phyloP scores from a whole-genome alignment of 2,888 invertebrate species.

The Drosophila mercatorum region DNA sequence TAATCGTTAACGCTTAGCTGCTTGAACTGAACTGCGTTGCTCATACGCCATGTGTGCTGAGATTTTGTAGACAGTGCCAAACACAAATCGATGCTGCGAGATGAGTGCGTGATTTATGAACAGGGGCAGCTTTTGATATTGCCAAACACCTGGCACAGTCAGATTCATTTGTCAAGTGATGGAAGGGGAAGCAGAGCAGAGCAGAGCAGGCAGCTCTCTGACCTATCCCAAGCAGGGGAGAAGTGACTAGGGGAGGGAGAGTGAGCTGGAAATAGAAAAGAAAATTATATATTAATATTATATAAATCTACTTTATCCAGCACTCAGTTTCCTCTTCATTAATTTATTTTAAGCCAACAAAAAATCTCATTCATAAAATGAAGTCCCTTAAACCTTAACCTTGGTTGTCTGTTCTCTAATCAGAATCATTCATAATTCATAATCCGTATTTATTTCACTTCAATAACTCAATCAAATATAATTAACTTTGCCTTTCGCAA shows the following conservation, averaged over 20 bases:
- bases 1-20: conserved; percentile 68
- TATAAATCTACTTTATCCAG: too few species aligned
- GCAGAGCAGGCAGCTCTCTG: conserved; percentile 4
- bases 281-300: too few species aligned
- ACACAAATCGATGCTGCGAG: conserved; percentile 44
- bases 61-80: neutral
- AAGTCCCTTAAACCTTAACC: too few species aligned
- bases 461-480: neutral
- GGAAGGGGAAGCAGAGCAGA: neutral
- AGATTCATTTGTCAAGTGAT: conserved; percentile 26
- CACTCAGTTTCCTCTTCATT: too few species aligned
- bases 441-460: neutral
- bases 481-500: conserved; percentile 1
- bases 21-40: conserved; percentile 43
- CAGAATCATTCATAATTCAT: neutral
- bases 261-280: neutral
- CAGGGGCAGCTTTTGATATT: conserved; percentile 23
- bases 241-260: neutral
- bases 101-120: conserved; percentile 52
- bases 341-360: too few species aligned
- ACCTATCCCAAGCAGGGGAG: conserved; percentile 18
- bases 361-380: too few species aligned
- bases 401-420: neutral
- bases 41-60: conserved; percentile 57
- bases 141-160: conserved; percentile 58